A percentile compares a stretch with the other conserved stretches of the same genome.
These are phyloP conservation scores for human (Homo sapiens) DNA, from an alignment of 2,113 vertebrate genomes.

Conservation along the genomic window GRCh38 chr11:102660001-102660500, in stretches of 20 bases:
- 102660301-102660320: not conserved
- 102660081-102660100: constrained; percentile 53
- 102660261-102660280: constrained; percentile 35
- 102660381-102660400: not conserved
- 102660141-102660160: constrained; percentile 48
- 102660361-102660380: not conserved
- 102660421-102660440: not conserved
- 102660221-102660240: constrained; percentile 70
- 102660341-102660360: not conserved
- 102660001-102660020: not conserved
- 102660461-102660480: constrained; percentile 30
- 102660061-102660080: constrained; percentile 54
- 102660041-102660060: constrained; percentile 64
- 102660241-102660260: constrained; percentile 39
- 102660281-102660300: constrained; percentile 44
- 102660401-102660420: not conserved
- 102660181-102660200: constrained; percentile 72
- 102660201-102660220: constrained; percentile 72
- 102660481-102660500: not conserved
- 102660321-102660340: constrained; percentile 3
- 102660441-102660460: not conserved
- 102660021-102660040: constrained; percentile 58
- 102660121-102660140: constrained; percentile 5
- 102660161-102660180: constrained; percentile 4
- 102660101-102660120: constrained; percentile 41